Percentiles rank a stretch among this genome's conserved stretches.
phyloP scores from a whole-genome alignment of 2,888 invertebrate genomes.

The Unio delphinus region DNA sequence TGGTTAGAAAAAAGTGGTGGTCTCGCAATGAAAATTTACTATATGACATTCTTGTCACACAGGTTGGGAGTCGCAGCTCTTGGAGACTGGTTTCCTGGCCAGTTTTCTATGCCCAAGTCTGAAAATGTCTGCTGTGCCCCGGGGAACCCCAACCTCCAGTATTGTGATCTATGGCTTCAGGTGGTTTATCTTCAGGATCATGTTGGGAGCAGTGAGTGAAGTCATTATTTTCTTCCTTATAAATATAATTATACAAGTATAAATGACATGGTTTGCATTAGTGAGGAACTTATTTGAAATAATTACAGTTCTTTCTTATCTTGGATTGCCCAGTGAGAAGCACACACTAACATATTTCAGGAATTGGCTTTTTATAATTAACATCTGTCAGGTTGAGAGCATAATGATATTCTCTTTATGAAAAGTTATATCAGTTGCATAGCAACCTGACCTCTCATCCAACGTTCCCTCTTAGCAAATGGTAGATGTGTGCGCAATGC shows the following conservation, averaged over 20 bases:
- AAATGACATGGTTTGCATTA: background rate
- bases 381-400: no score
- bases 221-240: background rate
- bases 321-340: no score
- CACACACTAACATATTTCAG: no score
- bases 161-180: slow-evolving; percentile 66
- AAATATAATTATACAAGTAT: background rate
- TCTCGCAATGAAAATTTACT: no score
- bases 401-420: no score
- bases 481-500: no score
- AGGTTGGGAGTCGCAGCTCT: slow-evolving; percentile 72
- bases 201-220: slow-evolving; percentile 71
- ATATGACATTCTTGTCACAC: background rate
- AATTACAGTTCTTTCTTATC: background rate
- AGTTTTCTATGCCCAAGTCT: slow-evolving; percentile 70
- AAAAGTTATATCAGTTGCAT: no score
- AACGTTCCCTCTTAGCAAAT: no score
- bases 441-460: no score
- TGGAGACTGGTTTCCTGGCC: slow-evolving; percentile 72
- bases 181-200: slow-evolving; percentile 72
- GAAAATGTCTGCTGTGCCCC: slow-evolving; percentile 60
- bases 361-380: no score
- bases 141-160: slow-evolving; percentile 62
- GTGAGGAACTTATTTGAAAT: background rate
- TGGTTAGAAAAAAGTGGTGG: no score